Evolutionary conservation across 2,888 invertebrate genomes (phyloP).

Genomic region (Pollenia griseotomentosa): DNA sequence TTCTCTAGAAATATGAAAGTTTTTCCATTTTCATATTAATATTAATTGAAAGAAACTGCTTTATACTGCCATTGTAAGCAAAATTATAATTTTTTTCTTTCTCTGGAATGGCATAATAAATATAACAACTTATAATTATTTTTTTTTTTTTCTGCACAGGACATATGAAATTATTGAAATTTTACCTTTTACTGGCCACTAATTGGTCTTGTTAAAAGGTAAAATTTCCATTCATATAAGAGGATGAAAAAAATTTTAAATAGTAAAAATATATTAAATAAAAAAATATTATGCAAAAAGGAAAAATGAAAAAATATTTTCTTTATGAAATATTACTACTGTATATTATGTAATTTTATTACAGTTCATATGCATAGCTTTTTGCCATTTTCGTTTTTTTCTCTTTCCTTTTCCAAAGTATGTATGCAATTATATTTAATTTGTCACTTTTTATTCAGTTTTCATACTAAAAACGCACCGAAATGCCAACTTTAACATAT

Average conservation of each 20-base stretch:
- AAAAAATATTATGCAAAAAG: constrained; percentile 3
- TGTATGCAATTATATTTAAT: constrained; percentile 71
- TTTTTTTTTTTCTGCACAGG: constrained; percentile 16
- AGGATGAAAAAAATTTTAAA: neutral
- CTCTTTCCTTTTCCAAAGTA: neutral
- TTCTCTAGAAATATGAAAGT: constrained; percentile 9
- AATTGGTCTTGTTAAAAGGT: constrained; percentile 58
- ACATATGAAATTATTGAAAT: constrained; percentile 37
- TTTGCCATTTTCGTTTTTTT: neutral
- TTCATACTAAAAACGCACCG: constrained; percentile 46
- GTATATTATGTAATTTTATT: constrained; percentile 43
- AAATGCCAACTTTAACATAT: constrained; percentile 46
- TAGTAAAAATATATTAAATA: neutral
- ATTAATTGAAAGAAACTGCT: constrained; percentile 67
- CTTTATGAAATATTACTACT: constrained; percentile 37
- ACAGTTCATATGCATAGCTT: constrained; percentile 36
- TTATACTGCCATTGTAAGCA: constrained; percentile 24
- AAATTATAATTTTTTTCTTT: constrained; percentile 29
- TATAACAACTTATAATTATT: constrained; percentile 63
- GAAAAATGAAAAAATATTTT: neutral
- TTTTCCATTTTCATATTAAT: constrained; percentile 51
- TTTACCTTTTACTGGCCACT: constrained; percentile 58
- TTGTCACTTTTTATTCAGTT: constrained; percentile 72
- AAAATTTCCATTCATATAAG: constrained; percentile 15
- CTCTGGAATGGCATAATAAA: constrained; percentile 46